These are phyloP conservation scores for Lates japonicus DNA, from an alignment of 2,797 vertebrate species.

Conservation along the genomic window DNA sequence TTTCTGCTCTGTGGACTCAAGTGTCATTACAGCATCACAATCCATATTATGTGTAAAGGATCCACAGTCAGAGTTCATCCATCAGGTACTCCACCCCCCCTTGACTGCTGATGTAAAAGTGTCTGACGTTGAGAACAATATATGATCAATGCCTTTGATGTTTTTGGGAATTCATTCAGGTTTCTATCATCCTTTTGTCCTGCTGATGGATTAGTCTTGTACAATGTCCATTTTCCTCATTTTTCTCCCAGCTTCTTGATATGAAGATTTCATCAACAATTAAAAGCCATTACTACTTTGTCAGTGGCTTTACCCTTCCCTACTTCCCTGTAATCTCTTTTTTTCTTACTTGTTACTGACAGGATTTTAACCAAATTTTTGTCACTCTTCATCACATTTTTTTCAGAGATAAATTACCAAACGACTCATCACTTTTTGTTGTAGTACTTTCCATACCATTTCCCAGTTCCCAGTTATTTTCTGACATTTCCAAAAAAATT, in stretches of 20 bases:
- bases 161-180: not conserved
- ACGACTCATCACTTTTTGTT: not conserved
- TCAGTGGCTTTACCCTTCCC: not conserved
- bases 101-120: slow-evolving; percentile 16
- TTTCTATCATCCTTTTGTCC: not conserved
- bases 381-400: not conserved
- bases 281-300: not conserved
- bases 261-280: not conserved
- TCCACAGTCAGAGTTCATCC: slow-evolving; percentile 6
- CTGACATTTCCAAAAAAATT: not conserved
- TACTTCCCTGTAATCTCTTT: not conserved
- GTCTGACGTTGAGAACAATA: slow-evolving; percentile 5
- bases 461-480: too few relatives aligned
- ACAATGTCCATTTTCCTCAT: not conserved
- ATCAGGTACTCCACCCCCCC: not conserved
- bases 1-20: slow-evolving; percentile 24
- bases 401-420: not conserved
- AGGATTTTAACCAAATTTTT: not conserved
- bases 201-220: not conserved
- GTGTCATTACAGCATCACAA: slow-evolving; percentile 56
- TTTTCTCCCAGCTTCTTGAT: not conserved
- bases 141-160: not conserved
- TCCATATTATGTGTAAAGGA: slow-evolving; percentile 41
- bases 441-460: not conserved
- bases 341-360: not conserved